A percentile compares a stretch with the other conserved stretches of the same genome.
These are phyloP conservation scores for Drosophila buzzatii DNA, from an alignment of 2,888 invertebrate species.

Conservation along the genomic window DNA sequence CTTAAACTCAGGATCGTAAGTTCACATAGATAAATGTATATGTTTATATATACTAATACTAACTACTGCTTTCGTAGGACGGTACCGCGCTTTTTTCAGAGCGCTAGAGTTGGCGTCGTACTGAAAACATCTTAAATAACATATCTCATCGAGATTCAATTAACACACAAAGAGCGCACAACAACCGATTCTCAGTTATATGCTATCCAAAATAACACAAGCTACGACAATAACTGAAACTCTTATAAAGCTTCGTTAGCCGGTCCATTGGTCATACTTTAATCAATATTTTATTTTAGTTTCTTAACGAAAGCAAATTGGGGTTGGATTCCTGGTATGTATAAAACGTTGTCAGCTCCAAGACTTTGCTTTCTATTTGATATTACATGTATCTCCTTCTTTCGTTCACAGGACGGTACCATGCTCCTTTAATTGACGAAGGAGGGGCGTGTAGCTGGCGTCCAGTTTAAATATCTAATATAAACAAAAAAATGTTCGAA, in stretches of 20 bases:
- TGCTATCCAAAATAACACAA: neutral
- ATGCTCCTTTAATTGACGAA: neutral
- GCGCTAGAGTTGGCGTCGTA: slow-evolving; percentile 3
- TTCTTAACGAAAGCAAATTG: neutral
- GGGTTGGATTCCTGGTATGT: neutral
- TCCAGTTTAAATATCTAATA: neutral
- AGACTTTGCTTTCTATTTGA: neutral
- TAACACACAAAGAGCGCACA: neutral
- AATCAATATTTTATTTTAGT: neutral
- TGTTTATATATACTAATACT: neutral
- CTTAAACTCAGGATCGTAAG: neutral
- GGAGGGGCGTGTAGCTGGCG: neutral
- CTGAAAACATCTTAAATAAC: neutral
- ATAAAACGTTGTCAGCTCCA: neutral
- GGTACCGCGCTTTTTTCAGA: neutral
- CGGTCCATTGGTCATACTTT: neutral
- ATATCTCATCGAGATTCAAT: neutral
- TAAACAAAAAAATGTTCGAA: neutral
- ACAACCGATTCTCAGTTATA: neutral
- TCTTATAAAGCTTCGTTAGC: neutral
- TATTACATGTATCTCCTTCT: neutral
- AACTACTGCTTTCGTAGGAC: neutral
- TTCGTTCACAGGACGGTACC: neutral
- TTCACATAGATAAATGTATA: neutral
- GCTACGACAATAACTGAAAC: neutral